Conservation (phyloP, 2,888 invertebrate genomes). For the Epiblema foenella region DNA sequence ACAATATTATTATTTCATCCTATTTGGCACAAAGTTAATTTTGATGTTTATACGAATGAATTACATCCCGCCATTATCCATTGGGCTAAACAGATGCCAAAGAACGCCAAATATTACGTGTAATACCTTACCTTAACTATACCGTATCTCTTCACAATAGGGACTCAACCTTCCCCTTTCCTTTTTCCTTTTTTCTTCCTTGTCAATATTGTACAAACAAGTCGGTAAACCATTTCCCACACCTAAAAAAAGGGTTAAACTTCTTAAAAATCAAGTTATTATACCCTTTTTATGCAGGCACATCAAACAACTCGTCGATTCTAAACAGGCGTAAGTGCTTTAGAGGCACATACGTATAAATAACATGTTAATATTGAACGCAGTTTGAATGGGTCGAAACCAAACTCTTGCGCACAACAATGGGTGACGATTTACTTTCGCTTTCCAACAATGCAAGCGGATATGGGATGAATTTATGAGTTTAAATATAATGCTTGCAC, state of each 20-base stretch:
- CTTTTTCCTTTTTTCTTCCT: no score
- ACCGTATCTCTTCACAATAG: conserved; percentile 4
- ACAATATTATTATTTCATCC: no score
- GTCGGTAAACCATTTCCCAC: not conserved
- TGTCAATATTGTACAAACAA: conserved; percentile 15
- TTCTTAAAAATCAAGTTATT: not conserved
- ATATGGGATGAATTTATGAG: conserved; percentile 36
- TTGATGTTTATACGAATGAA: no score
- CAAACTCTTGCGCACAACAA: conserved; percentile 29
- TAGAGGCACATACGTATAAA: not conserved
- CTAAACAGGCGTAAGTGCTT: not conserved
- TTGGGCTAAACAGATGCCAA: no score
- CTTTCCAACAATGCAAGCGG: conserved; percentile 34
- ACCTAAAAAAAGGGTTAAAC: not conserved
- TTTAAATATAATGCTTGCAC: conserved; percentile 11
- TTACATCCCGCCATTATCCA: no score
- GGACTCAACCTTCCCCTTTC: conserved; percentile 8
- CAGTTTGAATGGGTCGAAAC: conserved; percentile 21
- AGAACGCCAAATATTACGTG: not conserved
- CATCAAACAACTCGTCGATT: not conserved
- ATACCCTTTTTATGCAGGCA: not conserved
- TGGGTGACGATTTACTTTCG: conserved; percentile 39
- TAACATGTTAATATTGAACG: not conserved
- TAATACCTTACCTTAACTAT: not conserved
- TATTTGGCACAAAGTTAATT: no score